Conservation (phyloP, 2,888 invertebrate genomes). For the Eustalomyia histrio region DNA sequence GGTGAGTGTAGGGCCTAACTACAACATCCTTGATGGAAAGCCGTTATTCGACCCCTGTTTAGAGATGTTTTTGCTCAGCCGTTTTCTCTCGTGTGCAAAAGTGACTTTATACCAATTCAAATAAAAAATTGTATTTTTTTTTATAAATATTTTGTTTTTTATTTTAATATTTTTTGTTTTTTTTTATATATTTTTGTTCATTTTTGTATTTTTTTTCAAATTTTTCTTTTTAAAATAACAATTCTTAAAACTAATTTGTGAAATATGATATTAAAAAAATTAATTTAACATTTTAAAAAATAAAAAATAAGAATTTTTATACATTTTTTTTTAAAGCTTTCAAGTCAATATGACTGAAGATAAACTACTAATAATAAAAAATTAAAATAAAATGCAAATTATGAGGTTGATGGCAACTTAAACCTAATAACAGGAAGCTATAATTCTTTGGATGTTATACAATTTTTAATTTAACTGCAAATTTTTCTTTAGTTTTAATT, state of each 20-base stretch:
- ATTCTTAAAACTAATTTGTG: constrained; percentile 43
- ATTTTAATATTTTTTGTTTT: constrained; percentile 19
- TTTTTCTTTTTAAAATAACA: constrained; percentile 27
- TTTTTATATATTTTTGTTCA: no score
- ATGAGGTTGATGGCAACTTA: neutral
- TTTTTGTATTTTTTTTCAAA: constrained; percentile 24
- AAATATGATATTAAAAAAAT: constrained; percentile 8
- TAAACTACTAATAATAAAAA: constrained; percentile 4
- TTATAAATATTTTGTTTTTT: constrained; percentile 11
- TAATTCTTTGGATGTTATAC: neutral
- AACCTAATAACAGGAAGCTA: neutral
- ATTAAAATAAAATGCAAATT: constrained; percentile 1
- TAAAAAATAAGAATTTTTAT: neutral
- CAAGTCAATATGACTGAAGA: constrained; percentile 1
- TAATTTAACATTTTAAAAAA: constrained; percentile 7
- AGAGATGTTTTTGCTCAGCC: no score
- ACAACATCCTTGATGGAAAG: no score
- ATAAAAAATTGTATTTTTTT: no score
- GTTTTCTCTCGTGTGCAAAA: no score
- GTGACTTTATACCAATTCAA: no score
- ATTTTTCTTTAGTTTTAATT: neutral
- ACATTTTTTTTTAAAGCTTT: neutral
- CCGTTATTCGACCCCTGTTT: no score
- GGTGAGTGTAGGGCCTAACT: no score
- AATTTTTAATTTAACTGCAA: neutral